These are phyloP conservation scores for Acronicta leporina DNA, from an alignment of 2,888 invertebrate species.

Conservation along the genomic window DNA sequence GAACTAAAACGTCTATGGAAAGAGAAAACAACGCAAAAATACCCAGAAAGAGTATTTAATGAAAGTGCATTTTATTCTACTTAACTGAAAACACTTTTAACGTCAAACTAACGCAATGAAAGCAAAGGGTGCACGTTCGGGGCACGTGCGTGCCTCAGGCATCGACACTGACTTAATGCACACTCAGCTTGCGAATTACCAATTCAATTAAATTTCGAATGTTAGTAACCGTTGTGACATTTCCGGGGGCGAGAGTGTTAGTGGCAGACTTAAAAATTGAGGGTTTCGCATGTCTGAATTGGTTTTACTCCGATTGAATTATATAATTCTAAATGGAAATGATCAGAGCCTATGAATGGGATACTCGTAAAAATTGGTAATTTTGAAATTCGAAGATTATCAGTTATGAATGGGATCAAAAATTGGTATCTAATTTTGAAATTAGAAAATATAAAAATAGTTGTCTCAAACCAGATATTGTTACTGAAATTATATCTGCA, in stretches of 20 bases:
- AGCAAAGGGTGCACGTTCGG: constrained; percentile 47
- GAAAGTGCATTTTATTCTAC: constrained; percentile 49
- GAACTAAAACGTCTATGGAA: constrained; percentile 6
- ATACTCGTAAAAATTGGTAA: too few species aligned
- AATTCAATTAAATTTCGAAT: constrained; percentile 63
- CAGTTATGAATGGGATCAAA: too few species aligned
- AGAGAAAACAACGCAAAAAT: constrained; percentile 21
- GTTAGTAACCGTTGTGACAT: constrained; percentile 55
- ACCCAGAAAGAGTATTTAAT: constrained; percentile 42
- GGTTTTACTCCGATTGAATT: constrained; percentile 12
- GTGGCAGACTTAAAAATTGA: constrained; percentile 41
- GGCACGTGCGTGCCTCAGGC: constrained; percentile 69
- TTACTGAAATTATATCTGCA: background rate
- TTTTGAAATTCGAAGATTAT: too few species aligned
- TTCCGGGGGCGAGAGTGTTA: constrained; percentile 48
- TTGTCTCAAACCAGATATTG: too few species aligned
- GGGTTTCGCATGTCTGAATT: constrained; percentile 31
- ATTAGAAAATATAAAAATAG: background rate
- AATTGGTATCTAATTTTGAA: too few species aligned
- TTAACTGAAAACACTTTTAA: constrained; percentile 66
- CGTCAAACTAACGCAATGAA: constrained; percentile 64
- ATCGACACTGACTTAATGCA: constrained; percentile 50
- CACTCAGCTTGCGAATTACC: constrained; percentile 50
- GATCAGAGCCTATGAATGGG: too few species aligned
- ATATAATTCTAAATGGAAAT: constrained; percentile 4